These are phyloP conservation scores for Aphelenchoides besseyi DNA, from an alignment of 1,140 invertebrate species.

Conservation along the genomic window DNA sequence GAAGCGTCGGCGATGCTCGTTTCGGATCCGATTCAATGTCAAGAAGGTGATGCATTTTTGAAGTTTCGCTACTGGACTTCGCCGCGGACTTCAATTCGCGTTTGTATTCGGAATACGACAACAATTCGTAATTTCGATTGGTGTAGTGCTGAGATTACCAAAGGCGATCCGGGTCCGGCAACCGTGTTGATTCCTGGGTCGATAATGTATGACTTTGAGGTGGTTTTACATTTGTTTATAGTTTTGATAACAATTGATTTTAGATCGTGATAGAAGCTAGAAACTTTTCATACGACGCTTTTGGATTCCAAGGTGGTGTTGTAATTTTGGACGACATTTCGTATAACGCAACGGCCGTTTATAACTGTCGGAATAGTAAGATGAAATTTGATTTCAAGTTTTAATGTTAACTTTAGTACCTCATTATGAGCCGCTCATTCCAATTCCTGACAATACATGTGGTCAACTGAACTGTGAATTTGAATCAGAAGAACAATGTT, in stretches of 20 bases:
- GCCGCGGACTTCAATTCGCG: slow-evolving; percentile 39
- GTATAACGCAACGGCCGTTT: slow-evolving; percentile 48
- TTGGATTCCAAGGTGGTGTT: slow-evolving; percentile 49
- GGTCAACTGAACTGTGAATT: slow-evolving; percentile 40
- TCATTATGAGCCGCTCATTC: slow-evolving; percentile 38
- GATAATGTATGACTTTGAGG: slow-evolving; percentile 45
- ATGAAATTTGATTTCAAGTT: too few species aligned
- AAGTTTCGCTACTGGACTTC: slow-evolving; percentile 51
- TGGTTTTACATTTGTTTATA: slow-evolving; percentile 23
- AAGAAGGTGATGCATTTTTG: slow-evolving; percentile 50
- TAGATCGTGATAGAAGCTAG: slow-evolving; percentile 53
- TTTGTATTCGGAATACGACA: slow-evolving; percentile 43
- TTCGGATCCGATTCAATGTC: slow-evolving; percentile 53
- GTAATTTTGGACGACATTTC: slow-evolving; percentile 49
- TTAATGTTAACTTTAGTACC: slow-evolving; percentile 47
- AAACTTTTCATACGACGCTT: slow-evolving; percentile 49
- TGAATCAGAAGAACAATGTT: slow-evolving; percentile 35
- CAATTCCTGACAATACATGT: slow-evolving; percentile 36
- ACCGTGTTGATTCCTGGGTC: slow-evolving; percentile 47
- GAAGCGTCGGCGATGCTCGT: slow-evolving; percentile 41
- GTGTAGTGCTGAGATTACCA: slow-evolving; percentile 46
- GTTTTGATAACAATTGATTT: slow-evolving; percentile 2
- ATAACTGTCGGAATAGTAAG: slow-evolving; percentile 52
- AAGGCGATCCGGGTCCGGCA: slow-evolving; percentile 49
- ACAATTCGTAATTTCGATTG: slow-evolving; percentile 40